Base-by-base conservation (phyloP, 2,888 invertebrate genomes). In the Parascotia fuliginaria region DNA sequence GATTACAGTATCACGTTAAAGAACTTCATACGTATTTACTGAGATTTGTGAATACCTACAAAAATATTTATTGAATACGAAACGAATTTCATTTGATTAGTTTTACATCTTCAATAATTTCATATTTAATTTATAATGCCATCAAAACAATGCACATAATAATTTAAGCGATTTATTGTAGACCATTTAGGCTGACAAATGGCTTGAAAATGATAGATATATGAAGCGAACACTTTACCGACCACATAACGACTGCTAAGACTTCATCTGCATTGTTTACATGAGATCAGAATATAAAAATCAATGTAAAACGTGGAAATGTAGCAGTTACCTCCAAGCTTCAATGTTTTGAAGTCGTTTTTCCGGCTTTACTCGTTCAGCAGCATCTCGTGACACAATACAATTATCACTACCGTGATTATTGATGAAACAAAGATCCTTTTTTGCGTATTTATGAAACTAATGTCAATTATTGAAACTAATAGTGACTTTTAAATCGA, bases 201-300 rank as follows among this genome's bases (percentile, higher is more conserved):
- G 13, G 31, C 31, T 13, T 13, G 7, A 31, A 31, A 13, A 31
- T 31, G 7, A 13, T 1, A 5, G 3, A n/a, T 0, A 9, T 9
- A 3, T n/a, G 24, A 31, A 11, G 28, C 12, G n/a, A 40, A 27
- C 28, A 24, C 7, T 27, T 27, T 39, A 53, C 63, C 75, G 72
- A 66, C 65, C 70, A 68, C 69, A 71, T 69, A 60, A 59, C 54
- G 64, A 61, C 61, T 52, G 44, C 63, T 60, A 58, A 59, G 46
- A 54, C 55, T 60, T 61, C 53, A 62, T 62, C 65, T 70, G 72
- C 75, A 79, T 79, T 78, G 74, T 83, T 80, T 76, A 76, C 84
- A 78, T 75, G 75, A 77, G 68, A 77, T 71, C 54, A 60, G 73
- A 33, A 36, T 77, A 81, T 85, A 83, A 76, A 77, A 81, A 73